Conservation (phyloP, 2,888 invertebrate species). For the Yponomeuta malinellus region DNA sequence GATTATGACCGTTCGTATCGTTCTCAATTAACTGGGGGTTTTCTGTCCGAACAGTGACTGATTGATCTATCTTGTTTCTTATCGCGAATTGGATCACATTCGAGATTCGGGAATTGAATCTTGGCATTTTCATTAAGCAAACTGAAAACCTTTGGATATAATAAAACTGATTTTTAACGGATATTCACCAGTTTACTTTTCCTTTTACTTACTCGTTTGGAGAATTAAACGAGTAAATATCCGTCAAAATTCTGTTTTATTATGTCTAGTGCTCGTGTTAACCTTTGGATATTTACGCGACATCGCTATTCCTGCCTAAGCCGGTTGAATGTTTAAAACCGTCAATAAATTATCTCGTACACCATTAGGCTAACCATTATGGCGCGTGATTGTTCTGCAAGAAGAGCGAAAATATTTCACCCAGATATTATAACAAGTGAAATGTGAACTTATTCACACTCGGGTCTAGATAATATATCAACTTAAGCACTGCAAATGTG, state of each 20-base stretch:
- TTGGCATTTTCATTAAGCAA: neutral
- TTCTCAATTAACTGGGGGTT: conserved; percentile 30
- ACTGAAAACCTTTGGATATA: neutral
- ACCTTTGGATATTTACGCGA: too few species aligned
- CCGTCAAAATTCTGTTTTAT: too few species aligned
- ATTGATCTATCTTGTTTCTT: conserved; percentile 21
- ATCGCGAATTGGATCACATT: neutral
- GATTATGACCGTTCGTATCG: conserved; percentile 25
- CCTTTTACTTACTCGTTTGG: too few species aligned
- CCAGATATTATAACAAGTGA: conserved; percentile 9
- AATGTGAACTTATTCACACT: conserved; percentile 12
- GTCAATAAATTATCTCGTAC: too few species aligned
- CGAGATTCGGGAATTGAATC: neutral
- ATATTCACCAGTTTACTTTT: too few species aligned
- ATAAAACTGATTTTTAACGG: too few species aligned
- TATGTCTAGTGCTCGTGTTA: too few species aligned
- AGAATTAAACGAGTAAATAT: too few species aligned
- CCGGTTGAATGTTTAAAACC: too few species aligned
- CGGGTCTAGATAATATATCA: conserved; percentile 18
- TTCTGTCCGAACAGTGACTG: conserved; percentile 25
- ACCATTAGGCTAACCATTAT: conserved; percentile 8
- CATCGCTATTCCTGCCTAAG: too few species aligned
- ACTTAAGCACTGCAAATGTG: conserved; percentile 19
- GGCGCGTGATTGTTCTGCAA: conserved; percentile 2
- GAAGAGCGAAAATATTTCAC: conserved; percentile 13